These are phyloP conservation scores for Eristalinus sepulchralis DNA, from an alignment of 2,888 invertebrate species.

Conservation along the genomic window DNA sequence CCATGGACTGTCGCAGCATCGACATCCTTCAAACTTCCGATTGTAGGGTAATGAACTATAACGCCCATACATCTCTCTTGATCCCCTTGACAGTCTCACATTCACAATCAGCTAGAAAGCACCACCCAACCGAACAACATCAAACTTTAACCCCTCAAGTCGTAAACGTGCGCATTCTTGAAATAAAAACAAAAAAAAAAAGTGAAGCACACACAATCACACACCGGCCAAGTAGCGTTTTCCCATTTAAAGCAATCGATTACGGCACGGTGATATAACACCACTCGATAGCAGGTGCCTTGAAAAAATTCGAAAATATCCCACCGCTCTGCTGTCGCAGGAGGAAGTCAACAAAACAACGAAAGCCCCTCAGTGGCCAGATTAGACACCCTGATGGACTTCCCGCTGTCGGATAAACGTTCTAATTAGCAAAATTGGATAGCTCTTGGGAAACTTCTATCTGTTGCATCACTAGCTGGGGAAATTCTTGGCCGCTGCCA, in stretches of 20 bases:
- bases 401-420: conserved; percentile 4
- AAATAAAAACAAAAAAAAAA: conserved; percentile 10
- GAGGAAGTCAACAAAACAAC: background rate
- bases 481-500: conserved; percentile 6
- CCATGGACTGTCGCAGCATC: background rate
- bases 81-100: background rate
- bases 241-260: conserved; percentile 9
- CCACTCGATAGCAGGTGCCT: conserved; percentile 7
- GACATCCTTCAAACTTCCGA: background rate
- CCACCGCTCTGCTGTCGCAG: conserved; percentile 6
- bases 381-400: background rate
- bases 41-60: background rate
- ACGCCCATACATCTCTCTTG: background rate
- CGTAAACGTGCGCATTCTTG: conserved; percentile 7
- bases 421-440: conserved; percentile 11
- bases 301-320: background rate
- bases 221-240: background rate
- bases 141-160: conserved; percentile 9
- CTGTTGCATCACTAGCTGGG: background rate
- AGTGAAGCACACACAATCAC: background rate
- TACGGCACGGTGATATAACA: conserved; percentile 3
- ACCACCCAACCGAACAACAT: background rate
- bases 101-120: background rate
- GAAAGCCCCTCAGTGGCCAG: background rate
- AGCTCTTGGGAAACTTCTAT: conserved; percentile 14